A percentile compares a stretch with the other conserved stretches of the same genome.
These are phyloP conservation scores for Aleiodes sp. DNA, from an alignment of 1,140 invertebrate genomes.

Conservation along the genomic window DNA sequence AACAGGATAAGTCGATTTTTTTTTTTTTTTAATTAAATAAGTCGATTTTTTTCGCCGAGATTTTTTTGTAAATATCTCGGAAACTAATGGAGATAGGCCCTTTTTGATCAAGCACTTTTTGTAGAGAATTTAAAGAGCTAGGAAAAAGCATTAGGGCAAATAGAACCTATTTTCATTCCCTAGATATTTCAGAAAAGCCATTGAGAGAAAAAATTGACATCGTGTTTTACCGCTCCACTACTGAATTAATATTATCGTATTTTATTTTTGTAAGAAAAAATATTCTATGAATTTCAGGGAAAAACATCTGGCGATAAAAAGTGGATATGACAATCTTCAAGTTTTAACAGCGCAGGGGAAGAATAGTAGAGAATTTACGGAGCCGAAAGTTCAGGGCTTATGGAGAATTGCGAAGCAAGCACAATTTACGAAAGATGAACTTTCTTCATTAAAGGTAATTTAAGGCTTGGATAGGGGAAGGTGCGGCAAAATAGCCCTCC, in stretches of 20 bases:
- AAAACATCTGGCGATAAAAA: slow-evolving; percentile 80
- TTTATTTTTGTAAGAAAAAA: no score
- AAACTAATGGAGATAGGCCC: no score
- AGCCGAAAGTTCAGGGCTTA: slow-evolving; percentile 87
- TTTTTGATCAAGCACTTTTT: no score
- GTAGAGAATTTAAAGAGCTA: no score
- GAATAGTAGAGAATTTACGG: slow-evolving; percentile 84
- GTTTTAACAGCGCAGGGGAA: slow-evolving; percentile 77
- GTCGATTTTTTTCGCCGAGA: no score
- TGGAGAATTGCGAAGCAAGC: slow-evolving; percentile 84
- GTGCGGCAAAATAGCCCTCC: no score
- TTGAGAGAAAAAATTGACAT: neutral
- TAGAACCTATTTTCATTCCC: no score
- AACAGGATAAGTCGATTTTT: no score
- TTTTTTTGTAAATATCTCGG: no score
- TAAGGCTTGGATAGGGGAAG: neutral
- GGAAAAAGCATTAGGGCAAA: no score
- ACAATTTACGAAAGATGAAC: slow-evolving; percentile 83
- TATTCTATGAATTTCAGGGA: slow-evolving; percentile 71
- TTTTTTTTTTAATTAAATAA: slow-evolving; percentile 6
- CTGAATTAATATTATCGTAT: slow-evolving; percentile 14
- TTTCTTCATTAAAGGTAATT: slow-evolving; percentile 79
- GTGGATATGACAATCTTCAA: slow-evolving; percentile 83
- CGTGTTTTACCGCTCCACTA: neutral
- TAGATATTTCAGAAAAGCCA: slow-evolving; percentile 22